Evolutionary conservation across 2,113 vertebrate genomes (phyloP).

Genomic region (Percopsis transmontana): DNA sequence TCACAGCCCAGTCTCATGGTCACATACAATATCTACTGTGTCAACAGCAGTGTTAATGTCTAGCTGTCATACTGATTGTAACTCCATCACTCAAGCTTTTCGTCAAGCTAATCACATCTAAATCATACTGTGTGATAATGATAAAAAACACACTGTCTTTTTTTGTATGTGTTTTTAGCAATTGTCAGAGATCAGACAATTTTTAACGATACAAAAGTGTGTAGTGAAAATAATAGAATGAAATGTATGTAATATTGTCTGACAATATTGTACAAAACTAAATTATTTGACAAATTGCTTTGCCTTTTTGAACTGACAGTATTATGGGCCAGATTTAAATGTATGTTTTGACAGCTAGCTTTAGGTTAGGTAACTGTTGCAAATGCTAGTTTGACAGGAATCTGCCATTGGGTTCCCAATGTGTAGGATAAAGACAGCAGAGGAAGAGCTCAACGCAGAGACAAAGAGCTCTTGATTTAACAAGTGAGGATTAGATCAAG

Average conservation of each 20-base stretch:
- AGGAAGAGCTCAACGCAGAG: constrained; percentile 34
- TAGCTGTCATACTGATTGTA: constrained; percentile 65
- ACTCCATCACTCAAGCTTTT: constrained; percentile 67
- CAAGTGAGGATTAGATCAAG: constrained; percentile 44
- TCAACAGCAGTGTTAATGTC: constrained; percentile 65
- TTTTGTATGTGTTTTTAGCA: constrained; percentile 2
- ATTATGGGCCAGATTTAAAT: not conserved
- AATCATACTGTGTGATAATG: constrained; percentile 46
- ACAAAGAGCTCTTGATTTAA: constrained; percentile 52
- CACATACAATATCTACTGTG: constrained; percentile 70
- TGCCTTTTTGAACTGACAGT: not conserved
- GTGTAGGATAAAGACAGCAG: constrained; percentile 40
- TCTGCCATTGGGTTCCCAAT: too few relatives aligned
- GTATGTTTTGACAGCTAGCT: constrained; percentile 24
- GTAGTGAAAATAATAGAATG: too few relatives aligned
- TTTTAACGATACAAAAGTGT: too few relatives aligned
- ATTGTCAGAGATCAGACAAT: too few relatives aligned
- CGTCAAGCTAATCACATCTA: constrained; percentile 57
- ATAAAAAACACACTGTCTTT: constrained; percentile 25
- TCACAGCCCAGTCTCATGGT: constrained; percentile 68
- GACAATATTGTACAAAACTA: too few relatives aligned
- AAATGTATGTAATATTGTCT: too few relatives aligned
- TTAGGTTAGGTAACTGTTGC: constrained; percentile 3
- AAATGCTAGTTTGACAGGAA: too few relatives aligned
- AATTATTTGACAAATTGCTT: too few relatives aligned